Conservation (phyloP, 1,140 invertebrate genomes). For the Macrobrachium rosenbergii region DNA sequence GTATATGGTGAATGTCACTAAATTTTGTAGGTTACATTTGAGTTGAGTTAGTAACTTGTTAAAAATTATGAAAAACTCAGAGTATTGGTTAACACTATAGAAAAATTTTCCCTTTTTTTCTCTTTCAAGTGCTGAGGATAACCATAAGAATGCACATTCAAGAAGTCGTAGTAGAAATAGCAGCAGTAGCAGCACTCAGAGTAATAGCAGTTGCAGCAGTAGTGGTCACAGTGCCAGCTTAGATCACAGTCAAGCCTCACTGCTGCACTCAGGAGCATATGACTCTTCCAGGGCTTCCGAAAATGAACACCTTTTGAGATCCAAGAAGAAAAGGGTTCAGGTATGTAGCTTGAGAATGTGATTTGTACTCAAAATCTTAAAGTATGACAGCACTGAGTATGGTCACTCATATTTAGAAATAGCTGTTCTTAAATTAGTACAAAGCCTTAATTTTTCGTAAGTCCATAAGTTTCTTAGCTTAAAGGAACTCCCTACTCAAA, state of each 20-base stretch:
- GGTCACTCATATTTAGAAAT: neutral
- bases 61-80: neutral
- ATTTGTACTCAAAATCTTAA: neutral
- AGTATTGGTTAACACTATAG: neutral
- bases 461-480: no score
- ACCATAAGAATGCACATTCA: neutral
- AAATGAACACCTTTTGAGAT: slow-evolving; percentile 24
- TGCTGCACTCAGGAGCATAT: slow-evolving; percentile 48
- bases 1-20: no score
- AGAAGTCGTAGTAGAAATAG: slow-evolving; percentile 24
- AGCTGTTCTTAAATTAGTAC: neutral
- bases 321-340: slow-evolving; percentile 44
- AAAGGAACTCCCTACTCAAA: no score
- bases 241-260: slow-evolving; percentile 56
- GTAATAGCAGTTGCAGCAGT: slow-evolving; percentile 54
- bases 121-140: slow-evolving; percentile 42
- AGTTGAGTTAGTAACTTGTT: no score
- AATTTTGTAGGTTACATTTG: no score
- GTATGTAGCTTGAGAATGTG: neutral
- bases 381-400: neutral
- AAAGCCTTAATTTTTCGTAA: no score
- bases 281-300: slow-evolving; percentile 39
- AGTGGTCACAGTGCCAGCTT: slow-evolving; percentile 43
- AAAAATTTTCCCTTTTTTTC: neutral
- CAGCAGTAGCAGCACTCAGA: slow-evolving; percentile 49